Base-by-base conservation (phyloP, 2,888 invertebrate genomes). In the Pristionchus entomophagus region DNA sequence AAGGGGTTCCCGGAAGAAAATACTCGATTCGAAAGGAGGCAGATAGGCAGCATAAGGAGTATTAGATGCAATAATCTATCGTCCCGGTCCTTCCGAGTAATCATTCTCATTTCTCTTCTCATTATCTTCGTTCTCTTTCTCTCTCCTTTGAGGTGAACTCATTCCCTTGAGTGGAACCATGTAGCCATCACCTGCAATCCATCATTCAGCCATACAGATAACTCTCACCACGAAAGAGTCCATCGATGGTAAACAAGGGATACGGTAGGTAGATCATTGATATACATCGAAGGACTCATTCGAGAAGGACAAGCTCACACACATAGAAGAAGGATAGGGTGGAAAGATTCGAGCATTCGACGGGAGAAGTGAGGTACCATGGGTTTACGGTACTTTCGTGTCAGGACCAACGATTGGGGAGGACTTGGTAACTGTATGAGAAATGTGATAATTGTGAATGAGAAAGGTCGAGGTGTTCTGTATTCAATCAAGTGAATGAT, bases 91-190 rank as follows among this genome's bases (percentile, higher is more conserved):
- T 59, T 56, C 59, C 14, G 82, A 82, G 29, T 82, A 84, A 45
- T 84, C 65, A 65, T 84, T 65, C 84, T 84, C 84, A 29, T 45
- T 49, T 59, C 41, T 82, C 51, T 62, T 45, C 65, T 84, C 65
- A 65, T 84, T 84, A 19, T 62, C 84, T n/a, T 62, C 65, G 35
- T 84, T 84, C 41, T 84, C 84, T 32, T 84, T 84, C 51, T 49
- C 65, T 49, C 84, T 84, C 32, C 26, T 19, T 17, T 45, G 41
- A 17, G 84, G 84, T 1, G 84, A 84, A 45, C n/a, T 84, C 84
- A 65, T 80, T 80, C 51, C 49, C 65, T 84, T 62, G 49, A 41
- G 56, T 14, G 85, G 85, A 45, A 85, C 53, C 53, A 45, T 62
- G 77, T 77, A 85, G 8, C 85, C 73, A 51, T 51, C 53, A 77